phyloP scores from a whole-genome alignment of 2,113 vertebrate genomes.

The Felis chaus region DNA sequence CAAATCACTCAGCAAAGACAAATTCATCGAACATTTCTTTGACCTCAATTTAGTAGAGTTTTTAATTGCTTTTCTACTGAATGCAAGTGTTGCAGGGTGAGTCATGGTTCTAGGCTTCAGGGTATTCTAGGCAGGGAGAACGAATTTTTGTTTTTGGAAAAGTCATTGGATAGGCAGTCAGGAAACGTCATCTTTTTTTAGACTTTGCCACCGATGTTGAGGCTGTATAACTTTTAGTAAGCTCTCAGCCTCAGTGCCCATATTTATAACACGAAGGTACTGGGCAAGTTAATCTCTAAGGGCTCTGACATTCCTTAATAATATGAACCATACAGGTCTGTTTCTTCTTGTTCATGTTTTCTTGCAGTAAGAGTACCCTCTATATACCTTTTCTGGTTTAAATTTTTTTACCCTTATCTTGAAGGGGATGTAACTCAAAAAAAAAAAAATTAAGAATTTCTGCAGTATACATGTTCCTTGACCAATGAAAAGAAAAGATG shows the following conservation, averaged over 20 bases:
- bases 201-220: neutral
- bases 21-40: neutral
- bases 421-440: neutral
- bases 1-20: neutral
- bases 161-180: neutral
- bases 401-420: neutral
- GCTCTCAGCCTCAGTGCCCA: neutral
- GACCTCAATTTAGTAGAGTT: neutral
- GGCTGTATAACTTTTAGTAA: neutral
- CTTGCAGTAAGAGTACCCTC: neutral
- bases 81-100: neutral
- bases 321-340: neutral
- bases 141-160: neutral
- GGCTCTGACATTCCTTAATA: neutral
- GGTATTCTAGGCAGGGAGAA: neutral
- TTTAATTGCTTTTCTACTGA: neutral
- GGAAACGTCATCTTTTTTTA: neutral
- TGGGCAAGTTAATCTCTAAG: neutral
- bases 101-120: neutral
- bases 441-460: neutral
- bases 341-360: neutral
- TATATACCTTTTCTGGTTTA: neutral
- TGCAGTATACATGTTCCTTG: neutral
- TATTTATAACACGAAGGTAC: neutral
- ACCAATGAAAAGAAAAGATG: neutral